A percentile compares a stretch with the other conserved stretches of the same genome.
Evolutionary conservation across 1,140 invertebrate genomes (phyloP).

Genomic region (Dufourea novaeangliae): DNA sequence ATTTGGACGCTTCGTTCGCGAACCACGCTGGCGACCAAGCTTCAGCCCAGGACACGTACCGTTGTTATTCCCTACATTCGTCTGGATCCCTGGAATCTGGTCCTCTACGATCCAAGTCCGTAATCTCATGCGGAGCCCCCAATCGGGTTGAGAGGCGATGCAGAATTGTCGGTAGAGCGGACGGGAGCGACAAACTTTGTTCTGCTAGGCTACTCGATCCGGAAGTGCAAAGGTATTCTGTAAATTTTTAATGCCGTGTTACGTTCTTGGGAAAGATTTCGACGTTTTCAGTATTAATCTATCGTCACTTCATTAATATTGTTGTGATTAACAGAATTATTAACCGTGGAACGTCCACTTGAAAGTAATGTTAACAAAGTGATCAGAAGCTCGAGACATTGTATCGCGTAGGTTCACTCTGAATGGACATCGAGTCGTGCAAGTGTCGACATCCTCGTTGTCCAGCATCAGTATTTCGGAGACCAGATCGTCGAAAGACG

Average conservation of each 20-base stretch:
- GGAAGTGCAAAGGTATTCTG: slow-evolving; percentile 19
- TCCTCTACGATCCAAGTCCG: slow-evolving; percentile 26
- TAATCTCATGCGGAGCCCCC: slow-evolving; percentile 2
- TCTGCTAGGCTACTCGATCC: not conserved
- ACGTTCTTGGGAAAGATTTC: no score
- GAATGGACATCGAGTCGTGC: slow-evolving; percentile 55
- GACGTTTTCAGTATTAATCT: no score
- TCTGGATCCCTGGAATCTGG: slow-evolving; percentile 18
- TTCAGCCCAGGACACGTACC: slow-evolving; percentile 52
- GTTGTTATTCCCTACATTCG: slow-evolving; percentile 54
- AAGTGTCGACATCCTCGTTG: slow-evolving; percentile 61
- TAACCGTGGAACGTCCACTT: no score
- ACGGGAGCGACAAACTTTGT: not conserved
- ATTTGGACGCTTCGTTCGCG: not conserved
- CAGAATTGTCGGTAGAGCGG: slow-evolving; percentile 36
- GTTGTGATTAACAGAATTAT: no score
- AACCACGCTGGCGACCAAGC: slow-evolving; percentile 25
- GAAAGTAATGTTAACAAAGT: not conserved
- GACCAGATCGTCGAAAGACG: slow-evolving; percentile 6
- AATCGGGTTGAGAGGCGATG: slow-evolving; percentile 55
- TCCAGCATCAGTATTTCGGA: slow-evolving; percentile 41
- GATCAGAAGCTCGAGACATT: not conserved
- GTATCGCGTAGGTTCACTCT: slow-evolving; percentile 37
- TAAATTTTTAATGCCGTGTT: not conserved
- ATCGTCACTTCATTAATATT: no score